Base-by-base conservation (phyloP, 2,888 invertebrate genomes). In the Tetragonula carbonaria region DNA sequence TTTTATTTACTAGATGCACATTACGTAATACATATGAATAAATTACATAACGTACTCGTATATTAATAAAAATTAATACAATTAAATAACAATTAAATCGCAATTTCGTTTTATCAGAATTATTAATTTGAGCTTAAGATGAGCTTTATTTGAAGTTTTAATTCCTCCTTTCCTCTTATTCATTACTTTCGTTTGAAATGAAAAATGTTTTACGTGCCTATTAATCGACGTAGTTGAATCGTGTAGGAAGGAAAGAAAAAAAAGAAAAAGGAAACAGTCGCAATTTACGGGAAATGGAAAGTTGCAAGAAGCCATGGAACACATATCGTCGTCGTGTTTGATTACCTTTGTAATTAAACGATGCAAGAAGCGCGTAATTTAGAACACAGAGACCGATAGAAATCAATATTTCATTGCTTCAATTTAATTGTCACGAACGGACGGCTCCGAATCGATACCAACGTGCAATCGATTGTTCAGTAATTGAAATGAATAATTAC, bases 141-240 rank as follows among this genome's bases (percentile, higher is more conserved):
- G 6, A 45, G 45, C 45, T 45, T 45, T 45, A 11, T 45, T 45
- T 45, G 45, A 45, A 45, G 8, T 45, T 0, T 28, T 45, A 11
- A 45, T 45, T 45, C 45, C 45, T 45, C 8, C 8, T 45, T 45
- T 2, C 45, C 8, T 45, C 45, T 45, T 45, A 45, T 45, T 11
- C 1, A 8, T 45, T 11, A 45, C 8, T 0, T 45, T 45, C 8
- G 8, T 45, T 45, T 45, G 8, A 45, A 11, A 45, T 11, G 45
- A 45, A 45, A 11, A 45, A 45, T 45, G 8, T 8, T 80, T 65
- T 33, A 14, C 38, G 18, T 6, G 45, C 0, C 2, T 8, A 28
- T 76, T 75, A 75, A 76, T 80, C 68, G 55, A 50, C 21, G n/a
- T 33, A 4, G 53, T 28, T 53, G 79, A 65, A 50, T 62, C 62